Conservation (phyloP, 2,797 vertebrate species). For the Oreochromis mossambicus region DNA sequence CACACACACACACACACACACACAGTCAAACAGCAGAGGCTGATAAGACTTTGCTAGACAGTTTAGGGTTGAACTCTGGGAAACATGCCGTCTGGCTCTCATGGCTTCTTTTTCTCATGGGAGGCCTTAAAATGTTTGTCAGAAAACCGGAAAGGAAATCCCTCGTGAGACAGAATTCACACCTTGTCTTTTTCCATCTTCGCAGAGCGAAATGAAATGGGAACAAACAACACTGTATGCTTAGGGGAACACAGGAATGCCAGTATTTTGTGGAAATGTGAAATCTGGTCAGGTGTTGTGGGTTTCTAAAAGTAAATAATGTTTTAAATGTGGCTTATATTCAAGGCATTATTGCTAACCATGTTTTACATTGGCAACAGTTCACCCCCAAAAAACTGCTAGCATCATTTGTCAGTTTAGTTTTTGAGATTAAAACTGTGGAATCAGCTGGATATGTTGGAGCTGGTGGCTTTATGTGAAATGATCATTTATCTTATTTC, state of each 20-base stretch:
- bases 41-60: constrained; percentile 20
- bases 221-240: not conserved
- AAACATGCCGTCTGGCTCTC: constrained; percentile 5
- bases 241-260: not conserved
- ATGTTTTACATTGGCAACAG: not conserved
- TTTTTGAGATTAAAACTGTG: not conserved
- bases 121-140: constrained; percentile 24
- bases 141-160: constrained; percentile 21
- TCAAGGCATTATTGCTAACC: not conserved
- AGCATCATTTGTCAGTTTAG: not conserved
- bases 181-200: constrained; percentile 1
- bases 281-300: not conserved
- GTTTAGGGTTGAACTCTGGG: constrained; percentile 35
- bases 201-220: not conserved
- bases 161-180: constrained; percentile 16
- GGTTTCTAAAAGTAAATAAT: not conserved
- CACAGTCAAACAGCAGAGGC: constrained; percentile 12
- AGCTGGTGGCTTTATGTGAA: not conserved
- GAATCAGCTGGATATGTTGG: not conserved
- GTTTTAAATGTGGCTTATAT: not conserved
- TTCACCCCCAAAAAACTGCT: not conserved
- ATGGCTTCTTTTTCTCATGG: constrained; percentile 15
- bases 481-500: not conserved
- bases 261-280: not conserved
- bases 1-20: not conserved